Evolutionary conservation across 2,113 vertebrate species (phyloP).

Genomic region (Rhegmatorhina hoffmannsi): DNA sequence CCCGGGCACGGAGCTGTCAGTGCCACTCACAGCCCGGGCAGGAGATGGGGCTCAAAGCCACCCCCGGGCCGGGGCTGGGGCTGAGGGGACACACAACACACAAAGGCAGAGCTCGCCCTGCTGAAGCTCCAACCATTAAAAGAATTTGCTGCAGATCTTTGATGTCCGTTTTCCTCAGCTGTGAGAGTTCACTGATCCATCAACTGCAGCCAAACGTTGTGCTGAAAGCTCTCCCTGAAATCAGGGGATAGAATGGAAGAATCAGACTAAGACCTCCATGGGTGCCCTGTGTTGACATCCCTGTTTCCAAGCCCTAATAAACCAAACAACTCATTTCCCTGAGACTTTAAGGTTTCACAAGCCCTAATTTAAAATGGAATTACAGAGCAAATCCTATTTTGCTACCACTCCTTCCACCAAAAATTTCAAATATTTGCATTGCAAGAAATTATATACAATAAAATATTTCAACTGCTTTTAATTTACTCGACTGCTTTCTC

Average conservation of each 20-base stretch:
- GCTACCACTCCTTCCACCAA: slow-evolving; percentile 36
- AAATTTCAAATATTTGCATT: slow-evolving; percentile 38
- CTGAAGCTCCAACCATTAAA: slow-evolving; percentile 15
- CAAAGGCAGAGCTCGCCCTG: background rate
- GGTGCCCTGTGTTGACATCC: background rate
- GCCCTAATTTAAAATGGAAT: slow-evolving; percentile 43
- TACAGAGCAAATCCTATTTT: slow-evolving; percentile 64
- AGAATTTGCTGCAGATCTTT: slow-evolving; percentile 29
- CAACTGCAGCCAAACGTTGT: background rate
- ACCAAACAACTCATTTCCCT: slow-evolving; percentile 21
- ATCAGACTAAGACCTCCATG: background rate
- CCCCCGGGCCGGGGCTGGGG: background rate
- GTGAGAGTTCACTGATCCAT: slow-evolving; percentile 6
- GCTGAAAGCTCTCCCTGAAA: slow-evolving; percentile 14
- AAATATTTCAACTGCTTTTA: slow-evolving; percentile 52
- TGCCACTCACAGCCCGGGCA: slow-evolving; percentile 8
- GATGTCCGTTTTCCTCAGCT: slow-evolving; percentile 27
- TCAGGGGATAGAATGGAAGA: slow-evolving; percentile 1
- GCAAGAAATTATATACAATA: slow-evolving; percentile 41
- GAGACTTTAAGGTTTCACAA: slow-evolving; percentile 30
- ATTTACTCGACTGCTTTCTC: slow-evolving; percentile 22
- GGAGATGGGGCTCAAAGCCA: slow-evolving; percentile 12
- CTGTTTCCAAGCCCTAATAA: slow-evolving; percentile 38
- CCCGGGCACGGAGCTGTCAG: slow-evolving; percentile 34
- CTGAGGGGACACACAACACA: background rate